phyloP scores from a whole-genome alignment of 2,797 vertebrate genomes.

The Gymnothorax javanicus region DNA sequence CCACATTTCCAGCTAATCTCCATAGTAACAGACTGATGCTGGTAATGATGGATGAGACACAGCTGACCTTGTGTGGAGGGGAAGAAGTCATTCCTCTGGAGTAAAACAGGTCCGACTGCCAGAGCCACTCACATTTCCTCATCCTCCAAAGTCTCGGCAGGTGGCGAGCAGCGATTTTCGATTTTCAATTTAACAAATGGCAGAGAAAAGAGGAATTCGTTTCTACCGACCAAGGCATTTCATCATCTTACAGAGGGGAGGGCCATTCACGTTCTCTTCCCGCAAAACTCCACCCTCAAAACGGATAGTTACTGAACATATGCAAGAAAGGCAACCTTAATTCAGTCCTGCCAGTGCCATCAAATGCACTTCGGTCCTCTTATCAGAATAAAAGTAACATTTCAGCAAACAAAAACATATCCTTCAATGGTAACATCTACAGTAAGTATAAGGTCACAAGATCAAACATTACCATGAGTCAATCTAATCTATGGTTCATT shows the following conservation, averaged over 20 bases:
- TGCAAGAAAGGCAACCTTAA: background rate
- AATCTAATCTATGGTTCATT: background rate
- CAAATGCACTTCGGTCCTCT: background rate
- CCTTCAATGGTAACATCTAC: background rate
- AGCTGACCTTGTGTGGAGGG: slow-evolving; percentile 12
- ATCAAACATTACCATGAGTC: background rate
- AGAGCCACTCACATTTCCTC: background rate
- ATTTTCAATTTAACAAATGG: background rate
- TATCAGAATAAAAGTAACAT: background rate
- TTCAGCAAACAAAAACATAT: background rate
- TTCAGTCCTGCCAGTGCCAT: background rate
- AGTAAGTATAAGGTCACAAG: background rate
- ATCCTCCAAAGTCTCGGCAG: background rate
- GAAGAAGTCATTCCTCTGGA: background rate
- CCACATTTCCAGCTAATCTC: background rate
- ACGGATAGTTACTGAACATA: background rate
- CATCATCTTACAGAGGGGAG: background rate
- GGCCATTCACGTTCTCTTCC: background rate
- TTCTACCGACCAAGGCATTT: background rate
- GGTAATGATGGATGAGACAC: slow-evolving; percentile 17
- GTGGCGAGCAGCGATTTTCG: background rate
- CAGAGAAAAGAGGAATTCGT: background rate
- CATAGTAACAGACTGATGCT: slow-evolving; percentile 20
- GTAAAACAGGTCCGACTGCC: background rate
- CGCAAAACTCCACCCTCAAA: background rate